Evolutionary conservation across 2,113 vertebrate genomes (phyloP).

Genomic region (Sander lucioperca): DNA sequence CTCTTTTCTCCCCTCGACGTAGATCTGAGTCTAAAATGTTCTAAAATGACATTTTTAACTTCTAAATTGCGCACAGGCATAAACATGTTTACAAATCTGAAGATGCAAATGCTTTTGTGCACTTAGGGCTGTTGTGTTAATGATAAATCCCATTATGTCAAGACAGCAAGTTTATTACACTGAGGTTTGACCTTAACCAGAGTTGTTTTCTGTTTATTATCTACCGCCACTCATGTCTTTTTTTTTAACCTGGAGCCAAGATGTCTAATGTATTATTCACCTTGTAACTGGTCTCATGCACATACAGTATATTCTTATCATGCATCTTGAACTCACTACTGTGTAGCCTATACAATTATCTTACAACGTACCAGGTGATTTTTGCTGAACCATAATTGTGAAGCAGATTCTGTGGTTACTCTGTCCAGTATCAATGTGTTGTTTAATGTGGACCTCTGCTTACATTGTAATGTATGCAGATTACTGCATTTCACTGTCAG

Average conservation of each 20-base stretch:
- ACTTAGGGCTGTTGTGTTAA: constrained; percentile 66
- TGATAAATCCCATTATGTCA: constrained; percentile 77
- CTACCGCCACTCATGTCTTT: constrained; percentile 39
- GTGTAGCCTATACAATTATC: neutral
- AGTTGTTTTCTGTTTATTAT: constrained; percentile 75
- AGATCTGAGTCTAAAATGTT: constrained; percentile 40
- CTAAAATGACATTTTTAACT: constrained; percentile 45
- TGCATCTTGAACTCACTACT: neutral
- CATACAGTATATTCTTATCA: neutral
- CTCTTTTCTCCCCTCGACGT: constrained; percentile 6
- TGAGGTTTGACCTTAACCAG: constrained; percentile 50
- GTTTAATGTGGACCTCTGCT: neutral
- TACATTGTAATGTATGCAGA: constrained; percentile 17
- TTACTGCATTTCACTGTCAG: constrained; percentile 41
- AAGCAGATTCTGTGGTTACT: neutral
- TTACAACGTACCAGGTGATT: neutral
- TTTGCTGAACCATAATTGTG: neutral
- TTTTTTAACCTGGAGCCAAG: neutral
- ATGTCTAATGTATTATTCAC: neutral
- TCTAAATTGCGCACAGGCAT: constrained; percentile 35
- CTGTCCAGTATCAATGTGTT: neutral
- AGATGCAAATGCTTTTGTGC: constrained; percentile 32
- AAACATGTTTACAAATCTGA: constrained; percentile 48
- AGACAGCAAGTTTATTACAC: constrained; percentile 65
- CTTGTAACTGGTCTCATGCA: neutral